phyloP scores from a whole-genome alignment of 2,797 vertebrate genomes.

The Micropoecilia bifurca region DNA sequence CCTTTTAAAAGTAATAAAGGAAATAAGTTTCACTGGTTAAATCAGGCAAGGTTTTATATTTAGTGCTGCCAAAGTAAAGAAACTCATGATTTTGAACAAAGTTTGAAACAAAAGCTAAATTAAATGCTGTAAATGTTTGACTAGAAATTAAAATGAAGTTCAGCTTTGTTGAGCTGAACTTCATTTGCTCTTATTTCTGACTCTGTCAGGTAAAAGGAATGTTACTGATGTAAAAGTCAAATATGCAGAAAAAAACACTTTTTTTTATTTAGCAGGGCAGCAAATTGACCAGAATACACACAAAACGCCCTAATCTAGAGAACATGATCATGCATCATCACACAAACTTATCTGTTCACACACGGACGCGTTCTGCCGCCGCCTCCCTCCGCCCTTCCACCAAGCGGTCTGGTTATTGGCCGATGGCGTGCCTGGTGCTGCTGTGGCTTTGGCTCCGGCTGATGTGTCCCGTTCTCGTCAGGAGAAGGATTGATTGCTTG shows the following conservation, averaged over 20 bases:
- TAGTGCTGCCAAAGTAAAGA: not conserved
- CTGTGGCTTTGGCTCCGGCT: conserved; percentile 53
- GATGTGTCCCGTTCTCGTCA: conserved; percentile 46
- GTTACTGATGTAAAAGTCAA: not conserved
- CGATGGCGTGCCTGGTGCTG: conserved; percentile 60
- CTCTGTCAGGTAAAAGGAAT: not conserved
- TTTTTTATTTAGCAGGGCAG: conserved; percentile 3
- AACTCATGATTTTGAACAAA: not conserved
- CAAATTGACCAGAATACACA: conserved; percentile 11
- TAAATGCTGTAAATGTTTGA: not conserved
- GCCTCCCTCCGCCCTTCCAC: conserved; percentile 43
- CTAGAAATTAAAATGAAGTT: not conserved
- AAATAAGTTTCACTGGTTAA: not conserved
- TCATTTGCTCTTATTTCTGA: not conserved
- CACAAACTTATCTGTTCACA: conserved; percentile 36
- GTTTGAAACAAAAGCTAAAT: not conserved
- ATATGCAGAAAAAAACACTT: not conserved
- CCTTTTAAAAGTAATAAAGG: not conserved
- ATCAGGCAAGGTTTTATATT: not conserved
- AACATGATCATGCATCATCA: conserved; percentile 60
- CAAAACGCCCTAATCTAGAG: conserved; percentile 39
- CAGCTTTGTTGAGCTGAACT: not conserved
- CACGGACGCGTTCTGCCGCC: conserved; percentile 13
- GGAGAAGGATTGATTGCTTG: conserved; percentile 58
- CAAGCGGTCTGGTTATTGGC: conserved; percentile 39